These are phyloP conservation scores for Nasonia giraulti DNA, from an alignment of 1,140 invertebrate species.

Conservation along the genomic window DNA sequence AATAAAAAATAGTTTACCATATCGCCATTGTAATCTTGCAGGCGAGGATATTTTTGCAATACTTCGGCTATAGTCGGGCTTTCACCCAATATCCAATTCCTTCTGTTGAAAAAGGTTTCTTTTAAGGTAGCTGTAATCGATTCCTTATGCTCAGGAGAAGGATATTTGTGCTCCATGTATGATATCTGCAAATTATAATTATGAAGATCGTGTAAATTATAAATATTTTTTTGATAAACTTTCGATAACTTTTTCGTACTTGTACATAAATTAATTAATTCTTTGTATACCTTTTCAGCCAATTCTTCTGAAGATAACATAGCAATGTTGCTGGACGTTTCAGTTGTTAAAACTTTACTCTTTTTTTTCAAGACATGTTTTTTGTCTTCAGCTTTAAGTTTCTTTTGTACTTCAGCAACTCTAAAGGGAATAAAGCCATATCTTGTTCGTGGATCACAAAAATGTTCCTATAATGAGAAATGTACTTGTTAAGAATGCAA, in stretches of 20 bases:
- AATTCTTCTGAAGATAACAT: background rate
- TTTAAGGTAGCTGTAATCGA: background rate
- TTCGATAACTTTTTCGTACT: no score
- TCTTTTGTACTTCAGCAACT: background rate
- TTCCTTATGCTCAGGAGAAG: background rate
- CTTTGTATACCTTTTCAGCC: background rate
- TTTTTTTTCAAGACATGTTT: background rate
- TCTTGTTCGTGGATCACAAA: background rate
- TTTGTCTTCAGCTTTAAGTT: background rate
- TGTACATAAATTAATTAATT: background rate
- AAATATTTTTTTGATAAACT: no score
- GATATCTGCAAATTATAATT: background rate
- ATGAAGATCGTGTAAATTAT: background rate
- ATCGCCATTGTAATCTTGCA: slow-evolving; percentile 48
- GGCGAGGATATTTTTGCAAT: slow-evolving; percentile 40
- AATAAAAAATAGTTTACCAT: slow-evolving; percentile 44
- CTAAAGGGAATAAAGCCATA: background rate
- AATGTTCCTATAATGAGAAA: background rate
- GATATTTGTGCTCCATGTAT: background rate
- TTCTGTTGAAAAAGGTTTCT: background rate
- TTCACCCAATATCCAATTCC: background rate
- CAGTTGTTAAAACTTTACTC: background rate
- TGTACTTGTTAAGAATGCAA: background rate
- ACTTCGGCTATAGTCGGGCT: slow-evolving; percentile 13
- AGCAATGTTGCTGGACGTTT: background rate